Percentiles rank a stretch among this genome's conserved stretches.
phyloP scores from a whole-genome alignment of 2,113 vertebrate species.

The Cathartes aura region DNA sequence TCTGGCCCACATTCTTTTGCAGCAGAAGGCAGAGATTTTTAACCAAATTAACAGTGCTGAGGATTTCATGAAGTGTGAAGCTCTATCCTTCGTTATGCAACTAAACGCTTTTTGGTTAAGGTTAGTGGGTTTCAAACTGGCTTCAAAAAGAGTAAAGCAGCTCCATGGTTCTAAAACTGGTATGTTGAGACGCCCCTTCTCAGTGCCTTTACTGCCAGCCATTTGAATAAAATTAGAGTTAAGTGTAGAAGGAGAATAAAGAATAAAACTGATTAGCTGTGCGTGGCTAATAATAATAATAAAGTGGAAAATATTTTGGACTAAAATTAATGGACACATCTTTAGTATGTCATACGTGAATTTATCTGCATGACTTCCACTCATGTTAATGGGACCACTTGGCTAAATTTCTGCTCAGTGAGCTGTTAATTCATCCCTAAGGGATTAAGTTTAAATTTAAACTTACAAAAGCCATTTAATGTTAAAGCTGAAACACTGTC shows the following conservation, averaged over 20 bases:
- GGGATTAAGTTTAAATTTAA: constrained; percentile 56
- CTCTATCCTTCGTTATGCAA: not conserved
- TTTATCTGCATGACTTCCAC: constrained; percentile 44
- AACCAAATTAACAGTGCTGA: not conserved
- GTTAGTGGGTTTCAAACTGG: not conserved
- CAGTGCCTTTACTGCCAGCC: not conserved
- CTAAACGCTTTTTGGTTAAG: not conserved
- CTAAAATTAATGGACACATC: constrained; percentile 36
- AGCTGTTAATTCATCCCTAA: constrained; percentile 48
- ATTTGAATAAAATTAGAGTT: constrained; percentile 10
- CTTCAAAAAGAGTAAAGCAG: not conserved
- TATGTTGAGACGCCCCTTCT: not conserved
- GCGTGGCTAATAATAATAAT: not conserved
- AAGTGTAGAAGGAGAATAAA: constrained; percentile 1
- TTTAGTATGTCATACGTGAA: constrained; percentile 19
- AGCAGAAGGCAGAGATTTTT: not conserved
- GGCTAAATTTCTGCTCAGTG: constrained; percentile 22
- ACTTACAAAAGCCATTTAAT: constrained; percentile 41
- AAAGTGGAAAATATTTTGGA: constrained; percentile 36
- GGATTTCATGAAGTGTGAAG: not conserved
- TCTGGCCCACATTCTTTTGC: not conserved
- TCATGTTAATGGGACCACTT: constrained; percentile 30
- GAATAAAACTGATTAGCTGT: constrained; percentile 16
- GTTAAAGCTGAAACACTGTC: constrained; percentile 1
- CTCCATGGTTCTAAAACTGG: not conserved